These are phyloP conservation scores for Palythoa heliodiscus DNA, from an alignment of 92 coral and sea anemone species.

Conservation along the genomic window DNA sequence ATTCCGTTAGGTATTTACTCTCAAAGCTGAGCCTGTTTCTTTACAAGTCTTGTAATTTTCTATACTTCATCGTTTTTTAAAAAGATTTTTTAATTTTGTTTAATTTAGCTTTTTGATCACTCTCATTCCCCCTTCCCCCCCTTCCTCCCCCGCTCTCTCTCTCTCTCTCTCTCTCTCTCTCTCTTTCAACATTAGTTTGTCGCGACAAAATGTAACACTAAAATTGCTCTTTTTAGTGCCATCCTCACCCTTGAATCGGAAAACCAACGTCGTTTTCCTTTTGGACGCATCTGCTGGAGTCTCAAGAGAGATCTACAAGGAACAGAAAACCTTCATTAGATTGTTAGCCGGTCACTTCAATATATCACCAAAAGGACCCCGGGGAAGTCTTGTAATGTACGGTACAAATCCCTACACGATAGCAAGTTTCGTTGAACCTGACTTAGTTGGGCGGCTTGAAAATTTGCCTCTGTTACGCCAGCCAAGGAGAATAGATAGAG, in stretches of 20 bases:
- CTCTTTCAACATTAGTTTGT: no score
- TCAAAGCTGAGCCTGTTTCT: no score
- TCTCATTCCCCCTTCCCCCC: no score
- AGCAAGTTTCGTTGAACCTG: constrained; percentile 21
- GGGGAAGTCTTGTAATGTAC: constrained; percentile 30
- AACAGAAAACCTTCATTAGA: constrained; percentile 14
- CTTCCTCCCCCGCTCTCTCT: no score
- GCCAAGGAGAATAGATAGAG: constrained; percentile 61
- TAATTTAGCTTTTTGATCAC: no score
- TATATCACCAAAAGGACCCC: constrained; percentile 28
- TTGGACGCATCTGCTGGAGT: constrained; percentile 31
- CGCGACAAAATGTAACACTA: not conserved
- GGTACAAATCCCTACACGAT: constrained; percentile 22
- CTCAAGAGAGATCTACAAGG: not conserved
- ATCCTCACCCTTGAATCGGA: constrained; percentile 12
- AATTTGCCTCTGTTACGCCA: constrained; percentile 1
- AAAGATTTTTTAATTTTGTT: no score
- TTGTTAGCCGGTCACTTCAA: constrained; percentile 21
- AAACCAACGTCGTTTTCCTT: constrained; percentile 21
- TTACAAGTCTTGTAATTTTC: no score
- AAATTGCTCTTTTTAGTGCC: constrained; percentile 7
- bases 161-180: no score
- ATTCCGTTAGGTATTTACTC: no score
- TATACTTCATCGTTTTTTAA: no score
- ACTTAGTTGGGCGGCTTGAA: constrained; percentile 10